A percentile compares a stretch with the other conserved stretches of the same genome.
phyloP scores from a whole-genome alignment of 1,140 invertebrate species.

The Semibalanus balanoides region DNA sequence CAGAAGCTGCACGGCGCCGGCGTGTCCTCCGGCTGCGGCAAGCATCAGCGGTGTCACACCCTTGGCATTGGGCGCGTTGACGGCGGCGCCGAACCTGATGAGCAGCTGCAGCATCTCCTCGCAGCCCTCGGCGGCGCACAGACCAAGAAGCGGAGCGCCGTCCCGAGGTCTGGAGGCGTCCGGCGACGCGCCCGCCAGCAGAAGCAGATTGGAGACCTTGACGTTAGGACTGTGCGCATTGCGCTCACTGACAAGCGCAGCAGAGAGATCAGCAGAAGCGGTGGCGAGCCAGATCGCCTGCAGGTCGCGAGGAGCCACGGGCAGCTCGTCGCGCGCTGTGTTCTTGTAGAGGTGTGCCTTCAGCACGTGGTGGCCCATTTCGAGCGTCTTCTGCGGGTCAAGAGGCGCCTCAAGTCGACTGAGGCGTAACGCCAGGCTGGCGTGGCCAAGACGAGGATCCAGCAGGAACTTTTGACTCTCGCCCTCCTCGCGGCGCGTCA shows the following conservation, averaged over 20 bases:
- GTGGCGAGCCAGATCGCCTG: slow-evolving; percentile 80
- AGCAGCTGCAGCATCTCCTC: slow-evolving; percentile 73
- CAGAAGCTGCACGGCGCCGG: slow-evolving; percentile 50
- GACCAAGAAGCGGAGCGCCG: slow-evolving; percentile 68
- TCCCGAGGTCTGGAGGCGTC: slow-evolving; percentile 58
- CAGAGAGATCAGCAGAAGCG: slow-evolving; percentile 63
- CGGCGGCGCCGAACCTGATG: slow-evolving; percentile 73
- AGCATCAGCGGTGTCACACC: slow-evolving; percentile 69
- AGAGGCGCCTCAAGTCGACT: slow-evolving; percentile 70
- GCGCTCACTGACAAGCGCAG: slow-evolving; percentile 62
- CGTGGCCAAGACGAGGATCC: slow-evolving; percentile 58
- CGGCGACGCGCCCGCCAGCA: slow-evolving; percentile 35
- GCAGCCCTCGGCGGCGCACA: slow-evolving; percentile 75
- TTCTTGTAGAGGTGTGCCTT: slow-evolving; percentile 84
- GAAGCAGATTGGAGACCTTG: slow-evolving; percentile 42
- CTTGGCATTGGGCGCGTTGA: slow-evolving; percentile 48
- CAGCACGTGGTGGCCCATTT: slow-evolving; percentile 88
- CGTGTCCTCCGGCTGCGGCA: slow-evolving; percentile 79
- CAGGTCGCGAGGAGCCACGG: slow-evolving; percentile 56
- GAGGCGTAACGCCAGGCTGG: slow-evolving; percentile 75
- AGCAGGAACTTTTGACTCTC: slow-evolving; percentile 82
- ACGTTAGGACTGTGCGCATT: slow-evolving; percentile 93
- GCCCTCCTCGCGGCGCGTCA: slow-evolving; percentile 74
- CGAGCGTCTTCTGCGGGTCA: slow-evolving; percentile 70
- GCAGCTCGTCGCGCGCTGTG: slow-evolving; percentile 30